Evolutionary conservation across 2,888 invertebrate species (phyloP).

Genomic region (Lissocephala sabroskyi): DNA sequence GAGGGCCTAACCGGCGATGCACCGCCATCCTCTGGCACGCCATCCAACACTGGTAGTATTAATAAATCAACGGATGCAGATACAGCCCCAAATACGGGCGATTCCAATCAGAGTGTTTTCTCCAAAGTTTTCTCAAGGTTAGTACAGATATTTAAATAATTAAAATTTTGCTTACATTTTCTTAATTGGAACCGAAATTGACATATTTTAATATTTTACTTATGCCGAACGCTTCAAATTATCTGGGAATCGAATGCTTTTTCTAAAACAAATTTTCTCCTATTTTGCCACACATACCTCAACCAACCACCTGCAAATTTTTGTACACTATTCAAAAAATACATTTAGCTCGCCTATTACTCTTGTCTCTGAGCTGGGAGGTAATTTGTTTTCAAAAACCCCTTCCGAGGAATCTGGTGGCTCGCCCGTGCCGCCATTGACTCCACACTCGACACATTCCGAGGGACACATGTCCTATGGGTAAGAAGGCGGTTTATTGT

Average conservation of each 20-base stretch:
- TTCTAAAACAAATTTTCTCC: slow-evolving; percentile 36
- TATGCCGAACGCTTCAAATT: slow-evolving; percentile 55
- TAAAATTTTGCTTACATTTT: neutral
- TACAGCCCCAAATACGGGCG: slow-evolving; percentile 73
- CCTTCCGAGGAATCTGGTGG: slow-evolving; percentile 90
- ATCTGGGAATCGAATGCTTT: slow-evolving; percentile 63
- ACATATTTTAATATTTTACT: too few species aligned
- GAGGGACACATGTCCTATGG: slow-evolving; percentile 74
- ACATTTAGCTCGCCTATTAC: slow-evolving; percentile 87
- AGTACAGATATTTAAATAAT: neutral
- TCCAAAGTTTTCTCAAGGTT: slow-evolving; percentile 92
- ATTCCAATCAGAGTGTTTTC: slow-evolving; percentile 82
- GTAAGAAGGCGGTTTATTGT: slow-evolving; percentile 61
- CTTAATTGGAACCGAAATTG: slow-evolving; percentile 50
- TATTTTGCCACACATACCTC: slow-evolving; percentile 22
- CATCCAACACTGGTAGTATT: slow-evolving; percentile 70
- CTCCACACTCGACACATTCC: slow-evolving; percentile 75
- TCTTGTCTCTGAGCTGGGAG: slow-evolving; percentile 95
- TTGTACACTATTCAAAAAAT: neutral
- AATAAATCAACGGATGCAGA: slow-evolving; percentile 69
- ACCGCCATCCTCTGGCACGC: slow-evolving; percentile 75
- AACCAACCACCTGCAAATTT: slow-evolving; percentile 7
- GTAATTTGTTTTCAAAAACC: slow-evolving; percentile 94
- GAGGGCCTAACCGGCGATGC: slow-evolving; percentile 86
- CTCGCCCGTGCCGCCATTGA: slow-evolving; percentile 78